These are phyloP conservation scores for Enteromius radiatus DNA, from an alignment of 2,797 vertebrate genomes.

Conservation along the genomic window DNA sequence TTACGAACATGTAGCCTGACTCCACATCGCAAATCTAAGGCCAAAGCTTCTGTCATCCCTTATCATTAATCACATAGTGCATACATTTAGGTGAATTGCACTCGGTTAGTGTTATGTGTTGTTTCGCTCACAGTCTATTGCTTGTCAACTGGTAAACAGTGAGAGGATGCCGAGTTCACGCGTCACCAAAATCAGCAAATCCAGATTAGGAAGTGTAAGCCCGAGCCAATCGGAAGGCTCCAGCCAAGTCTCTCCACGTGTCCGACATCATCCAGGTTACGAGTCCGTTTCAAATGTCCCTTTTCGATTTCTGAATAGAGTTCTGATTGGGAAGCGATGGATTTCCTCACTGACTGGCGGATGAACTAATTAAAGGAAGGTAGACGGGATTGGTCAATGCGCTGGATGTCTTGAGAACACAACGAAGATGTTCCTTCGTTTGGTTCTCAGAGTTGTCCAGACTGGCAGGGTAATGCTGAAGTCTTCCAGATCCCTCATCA, in stretches of 20 bases:
- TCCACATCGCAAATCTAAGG: slow-evolving; percentile 21
- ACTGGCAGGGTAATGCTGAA: slow-evolving; percentile 41
- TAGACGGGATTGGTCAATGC: slow-evolving; percentile 72
- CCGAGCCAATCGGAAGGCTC: slow-evolving; percentile 64
- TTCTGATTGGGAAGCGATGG: slow-evolving; percentile 30
- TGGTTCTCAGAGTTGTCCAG: slow-evolving; percentile 40
- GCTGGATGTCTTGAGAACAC: slow-evolving; percentile 65
- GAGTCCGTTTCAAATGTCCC: slow-evolving; percentile 27
- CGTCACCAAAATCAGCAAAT: slow-evolving; percentile 72
- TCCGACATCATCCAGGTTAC: slow-evolving; percentile 18
- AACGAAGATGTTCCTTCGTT: slow-evolving; percentile 61
- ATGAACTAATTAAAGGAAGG: slow-evolving; percentile 53
- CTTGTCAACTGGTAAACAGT: slow-evolving; percentile 75
- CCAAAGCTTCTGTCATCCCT: slow-evolving; percentile 66
- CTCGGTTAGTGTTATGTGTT: slow-evolving; percentile 75
- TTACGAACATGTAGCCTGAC: slow-evolving; percentile 6
- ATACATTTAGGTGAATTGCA: slow-evolving; percentile 76
- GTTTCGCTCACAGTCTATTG: slow-evolving; percentile 67
- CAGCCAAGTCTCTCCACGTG: slow-evolving; percentile 46
- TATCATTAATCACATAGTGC: slow-evolving; percentile 75
- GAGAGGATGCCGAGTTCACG: slow-evolving; percentile 75
- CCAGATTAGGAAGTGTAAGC: slow-evolving; percentile 16
- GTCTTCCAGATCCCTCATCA: slow-evolving; percentile 45
- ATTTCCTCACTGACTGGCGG: slow-evolving; percentile 35
- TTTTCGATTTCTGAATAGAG: slow-evolving; percentile 22